A percentile compares a stretch with the other conserved stretches of the same genome.
Conservation (phyloP, 2,888 invertebrate genomes). For the Diachrysia chrysitis region DNA sequence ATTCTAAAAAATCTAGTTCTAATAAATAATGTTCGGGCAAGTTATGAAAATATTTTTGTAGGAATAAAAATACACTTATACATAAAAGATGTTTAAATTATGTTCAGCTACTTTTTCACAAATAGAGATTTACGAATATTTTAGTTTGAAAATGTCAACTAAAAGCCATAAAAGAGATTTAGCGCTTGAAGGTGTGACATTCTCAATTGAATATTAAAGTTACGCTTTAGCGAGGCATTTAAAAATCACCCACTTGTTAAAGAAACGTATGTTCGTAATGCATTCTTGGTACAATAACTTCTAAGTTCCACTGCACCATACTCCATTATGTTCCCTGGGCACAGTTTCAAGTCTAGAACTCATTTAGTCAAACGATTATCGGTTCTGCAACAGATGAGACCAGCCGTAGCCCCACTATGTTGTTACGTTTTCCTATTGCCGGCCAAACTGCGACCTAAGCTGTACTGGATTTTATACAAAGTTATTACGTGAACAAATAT, state of each 20-base stretch:
- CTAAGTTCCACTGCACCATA: constrained; percentile 20
- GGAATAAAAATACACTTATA: too few species aligned
- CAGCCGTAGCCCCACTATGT: constrained; percentile 46
- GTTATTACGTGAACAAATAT: constrained; percentile 46
- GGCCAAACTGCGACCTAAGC: constrained; percentile 33
- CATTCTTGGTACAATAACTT: constrained; percentile 19
- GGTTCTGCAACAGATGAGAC: constrained; percentile 60
- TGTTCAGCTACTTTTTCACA: too few species aligned
- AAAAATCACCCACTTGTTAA: neutral
- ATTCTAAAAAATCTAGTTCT: too few species aligned
- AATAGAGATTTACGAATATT: too few species aligned
- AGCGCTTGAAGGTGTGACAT: too few species aligned
- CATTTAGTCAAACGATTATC: constrained; percentile 60
- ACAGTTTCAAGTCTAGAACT: constrained; percentile 57
- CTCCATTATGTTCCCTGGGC: constrained; percentile 32
- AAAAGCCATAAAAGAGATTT: too few species aligned
- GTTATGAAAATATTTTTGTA: too few species aligned
- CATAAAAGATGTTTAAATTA: too few species aligned
- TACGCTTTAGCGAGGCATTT: too few species aligned
- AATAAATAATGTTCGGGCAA: too few species aligned
- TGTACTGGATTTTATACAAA: constrained; percentile 39
- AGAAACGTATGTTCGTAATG: neutral
- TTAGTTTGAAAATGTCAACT: too few species aligned
- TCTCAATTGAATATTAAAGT: too few species aligned
- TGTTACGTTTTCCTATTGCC: constrained; percentile 50